Base-by-base conservation (phyloP, 2,888 invertebrate genomes). In the Apotomis capreana region DNA sequence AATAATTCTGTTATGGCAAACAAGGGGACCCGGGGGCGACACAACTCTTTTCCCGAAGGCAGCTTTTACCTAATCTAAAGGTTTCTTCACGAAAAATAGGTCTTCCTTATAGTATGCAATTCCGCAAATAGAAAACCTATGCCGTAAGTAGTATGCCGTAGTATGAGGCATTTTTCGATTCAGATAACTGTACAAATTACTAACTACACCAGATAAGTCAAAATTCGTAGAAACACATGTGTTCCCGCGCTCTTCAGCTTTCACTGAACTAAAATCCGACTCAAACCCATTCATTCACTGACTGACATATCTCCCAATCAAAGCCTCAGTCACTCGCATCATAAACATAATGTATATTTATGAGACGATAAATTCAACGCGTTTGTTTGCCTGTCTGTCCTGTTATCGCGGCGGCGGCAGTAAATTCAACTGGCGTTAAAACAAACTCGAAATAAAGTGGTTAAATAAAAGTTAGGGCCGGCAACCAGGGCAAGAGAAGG, bases 291-390 rank as follows among this genome's bases (percentile, higher is more conserved):
- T 67, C 65, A 70, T 70, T 70, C 60, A 67, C 54, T 61, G 26
- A 51, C 61, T 44, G 65, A 62, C 60, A 64, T 58, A 70, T 70
- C 63, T 13, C 10, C 64, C 54, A 62, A 71, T 71, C 71, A 67
- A 61, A 58, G 67, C 44, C 55, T 61, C 65, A 44, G 54, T 26
- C 55, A 13, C 40, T 13, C 59, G 58, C 63, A 15, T 72, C 71
- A 71, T 72, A 72, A 72, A 68, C 72, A 62, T 68, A 72, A 70
- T 70, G 68, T 74, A 64, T 74, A 74, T 74, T 74, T 74, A 74
- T 74, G 68, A 69, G 68, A 68, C 71, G 61, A 74, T 74, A 74
- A 74, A 74, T 74, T 74, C 65, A 62, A 68, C 70, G 59, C 63
- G 49, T 57, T 72, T 74, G 74, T 70, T 70, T 71, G 74, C 64